phyloP scores from a whole-genome alignment of 2,797 vertebrate species.

The Rousettus madagascariensis region DNA sequence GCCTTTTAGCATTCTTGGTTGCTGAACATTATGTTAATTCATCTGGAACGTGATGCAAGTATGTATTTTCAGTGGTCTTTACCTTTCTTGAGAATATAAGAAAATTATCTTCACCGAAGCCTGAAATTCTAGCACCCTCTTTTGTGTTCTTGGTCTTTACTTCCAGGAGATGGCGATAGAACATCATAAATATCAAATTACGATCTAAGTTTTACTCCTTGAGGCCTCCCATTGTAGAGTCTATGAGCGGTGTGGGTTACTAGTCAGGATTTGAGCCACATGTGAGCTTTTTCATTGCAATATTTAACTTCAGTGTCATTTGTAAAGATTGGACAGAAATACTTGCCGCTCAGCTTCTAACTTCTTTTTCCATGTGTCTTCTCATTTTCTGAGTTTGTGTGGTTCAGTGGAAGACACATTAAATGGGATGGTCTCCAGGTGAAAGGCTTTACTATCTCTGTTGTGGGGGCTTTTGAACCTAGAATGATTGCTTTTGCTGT shows the following conservation, averaged over 20 bases:
- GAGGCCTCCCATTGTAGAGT: background rate
- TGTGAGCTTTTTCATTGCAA: background rate
- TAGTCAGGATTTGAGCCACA: background rate
- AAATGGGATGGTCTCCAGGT: background rate
- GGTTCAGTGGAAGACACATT: background rate
- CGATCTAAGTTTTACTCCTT: background rate
- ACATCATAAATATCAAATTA: constrained; percentile 60
- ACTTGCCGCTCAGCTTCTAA: background rate
- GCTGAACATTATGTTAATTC: background rate
- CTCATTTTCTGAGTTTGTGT: background rate
- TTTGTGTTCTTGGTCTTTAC: background rate
- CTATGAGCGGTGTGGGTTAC: background rate
- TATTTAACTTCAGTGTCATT: background rate
- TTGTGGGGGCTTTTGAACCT: background rate
- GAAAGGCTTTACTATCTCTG: background rate
- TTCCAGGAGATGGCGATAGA: constrained; percentile 84
- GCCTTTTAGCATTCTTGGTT: background rate
- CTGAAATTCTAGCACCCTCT: background rate
- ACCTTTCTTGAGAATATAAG: background rate
- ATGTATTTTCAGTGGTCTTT: background rate
- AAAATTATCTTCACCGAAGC: background rate
- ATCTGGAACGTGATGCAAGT: background rate
- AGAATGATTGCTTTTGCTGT: background rate
- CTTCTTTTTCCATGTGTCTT: background rate
- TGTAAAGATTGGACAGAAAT: background rate